These are phyloP conservation scores for Aurelia aurita complex sp. Pacific DNA, from an alignment of 30 jellyfish, hydroid and myxozoan genomes.

Conservation along the genomic window DNA sequence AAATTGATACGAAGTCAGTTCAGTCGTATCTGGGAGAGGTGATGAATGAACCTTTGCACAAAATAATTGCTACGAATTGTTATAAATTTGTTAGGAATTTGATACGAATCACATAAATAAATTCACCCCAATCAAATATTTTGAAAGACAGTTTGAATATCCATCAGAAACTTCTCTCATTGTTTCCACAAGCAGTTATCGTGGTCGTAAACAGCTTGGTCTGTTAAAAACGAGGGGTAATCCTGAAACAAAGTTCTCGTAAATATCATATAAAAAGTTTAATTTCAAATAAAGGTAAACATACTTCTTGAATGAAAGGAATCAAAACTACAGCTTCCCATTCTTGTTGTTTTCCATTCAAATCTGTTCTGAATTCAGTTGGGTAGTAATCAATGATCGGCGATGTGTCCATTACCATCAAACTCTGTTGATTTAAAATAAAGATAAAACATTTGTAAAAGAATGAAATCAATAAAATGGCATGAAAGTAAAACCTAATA, in stretches of 20 bases:
- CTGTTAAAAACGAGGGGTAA: neutral
- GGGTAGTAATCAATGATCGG: slow-evolving; percentile 94
- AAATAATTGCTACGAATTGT: too few relatives aligned
- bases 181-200: too few relatives aligned
- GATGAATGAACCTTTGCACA: too few relatives aligned
- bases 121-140: too few relatives aligned
- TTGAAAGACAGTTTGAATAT: too few relatives aligned
- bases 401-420: slow-evolving; percentile 85
- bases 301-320: slow-evolving; percentile 93
- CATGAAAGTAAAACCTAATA: neutral
- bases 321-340: slow-evolving; percentile 98
- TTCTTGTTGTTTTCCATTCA: slow-evolving; percentile 95
- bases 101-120: too few relatives aligned
- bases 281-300: neutral
- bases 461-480: neutral
- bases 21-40: too few relatives aligned
- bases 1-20: too few relatives aligned
- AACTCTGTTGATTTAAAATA: slow-evolving; percentile 25
- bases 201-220: neutral
- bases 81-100: too few relatives aligned
- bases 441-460: too few relatives aligned
- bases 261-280: too few relatives aligned
- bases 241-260: neutral
- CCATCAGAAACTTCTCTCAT: too few relatives aligned
- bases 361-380: slow-evolving; percentile 76